Base-by-base conservation (phyloP, 2,797 vertebrate genomes). In the Danio aesculapii region DNA sequence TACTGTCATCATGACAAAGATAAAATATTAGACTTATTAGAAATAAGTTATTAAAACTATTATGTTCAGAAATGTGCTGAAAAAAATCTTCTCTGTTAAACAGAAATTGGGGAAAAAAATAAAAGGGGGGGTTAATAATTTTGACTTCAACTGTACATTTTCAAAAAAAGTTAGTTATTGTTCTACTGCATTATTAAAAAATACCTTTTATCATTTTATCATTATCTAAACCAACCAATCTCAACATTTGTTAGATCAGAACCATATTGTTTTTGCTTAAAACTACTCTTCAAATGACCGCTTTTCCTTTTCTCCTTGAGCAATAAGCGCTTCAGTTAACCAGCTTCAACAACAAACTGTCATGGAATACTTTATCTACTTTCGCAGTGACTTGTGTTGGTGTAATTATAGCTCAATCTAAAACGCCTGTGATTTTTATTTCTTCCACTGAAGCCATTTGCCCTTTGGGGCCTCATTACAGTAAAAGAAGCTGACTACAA, bases 401-500 rank as follows among this genome's bases (percentile, higher is more conserved):
- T 49, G 47, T 74, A 83, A 78, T 79, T 83, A 74, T 61, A 78
- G 69, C 57, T 74, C 69, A 74, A 53, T 74, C 61, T 30, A 30
- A 30, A 30, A 30, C 30, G 30, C 30, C 30, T 59, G 21, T 66
- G 53, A 72, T 66, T 73, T 59, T 16, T 77, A 11, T 49, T 68
- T 77, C 63, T 41, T n/a, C 41, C 8, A 47, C 14, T 61, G 21
- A 69, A 69, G n/a, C 81, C 58, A 47, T 76, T 66, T 82, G 68
- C 59, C 74, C 52, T 77, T 77, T 44, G 52, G 75, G 72, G 68
- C 43, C 68, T 77, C 59, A 52, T 64, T 83, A 67, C 68, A 77
- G 70, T 52, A 41, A 78, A 83, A 66, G 2, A 47, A 49, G 75
- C 75, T 83, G 71, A 77, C 61, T 78, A 78, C 61, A 73, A 44